Conservation (phyloP, 2,888 invertebrate genomes). For the Lithophane semibrunnea region DNA sequence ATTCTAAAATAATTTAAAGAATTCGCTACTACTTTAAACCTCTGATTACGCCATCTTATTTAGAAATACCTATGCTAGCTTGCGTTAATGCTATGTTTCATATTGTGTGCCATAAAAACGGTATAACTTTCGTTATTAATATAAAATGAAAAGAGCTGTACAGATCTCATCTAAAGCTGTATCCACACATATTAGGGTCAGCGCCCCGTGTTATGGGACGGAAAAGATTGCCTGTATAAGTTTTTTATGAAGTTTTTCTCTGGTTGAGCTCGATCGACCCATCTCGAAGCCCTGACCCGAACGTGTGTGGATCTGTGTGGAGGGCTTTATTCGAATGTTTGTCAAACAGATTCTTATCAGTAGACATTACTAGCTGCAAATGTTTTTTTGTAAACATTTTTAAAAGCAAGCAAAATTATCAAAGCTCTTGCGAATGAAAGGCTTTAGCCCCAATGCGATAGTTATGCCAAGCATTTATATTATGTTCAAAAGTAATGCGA, state of each 20-base stretch:
- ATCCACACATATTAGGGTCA: background rate
- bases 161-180: background rate
- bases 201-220: too few species aligned
- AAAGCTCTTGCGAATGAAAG: constrained; percentile 23
- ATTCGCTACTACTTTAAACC: background rate
- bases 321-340: background rate
- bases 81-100: background rate
- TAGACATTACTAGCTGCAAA: background rate
- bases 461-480: background rate
- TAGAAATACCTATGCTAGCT: constrained; percentile 3
- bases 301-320: too few species aligned
- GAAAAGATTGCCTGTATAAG: background rate
- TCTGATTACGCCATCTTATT: background rate
- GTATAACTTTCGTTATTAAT: background rate
- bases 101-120: background rate
- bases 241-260: background rate
- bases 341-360: constrained; percentile 10
- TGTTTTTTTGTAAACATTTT: background rate
- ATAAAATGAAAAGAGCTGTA: background rate
- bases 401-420: background rate
- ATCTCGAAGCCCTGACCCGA: background rate
- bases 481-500: constrained; percentile 5
- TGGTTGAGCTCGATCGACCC: background rate
- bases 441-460: background rate
- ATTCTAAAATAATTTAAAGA: background rate